phyloP scores from a whole-genome alignment of 2,797 vertebrate species.

The Cuculus canorus region DNA sequence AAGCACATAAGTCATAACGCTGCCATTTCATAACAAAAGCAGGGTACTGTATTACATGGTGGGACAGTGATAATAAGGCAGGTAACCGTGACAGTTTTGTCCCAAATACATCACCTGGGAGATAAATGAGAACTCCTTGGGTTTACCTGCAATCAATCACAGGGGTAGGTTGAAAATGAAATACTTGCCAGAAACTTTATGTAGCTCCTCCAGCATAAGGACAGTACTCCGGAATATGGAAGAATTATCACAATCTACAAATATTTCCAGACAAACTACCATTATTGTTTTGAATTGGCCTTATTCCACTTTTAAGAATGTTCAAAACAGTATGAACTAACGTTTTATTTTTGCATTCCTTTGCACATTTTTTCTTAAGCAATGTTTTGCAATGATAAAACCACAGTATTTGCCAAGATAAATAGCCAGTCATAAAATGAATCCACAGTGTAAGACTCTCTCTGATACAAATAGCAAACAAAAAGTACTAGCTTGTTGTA shows the following conservation, averaged over 20 bases:
- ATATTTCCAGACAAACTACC: background rate
- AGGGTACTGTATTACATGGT: background rate
- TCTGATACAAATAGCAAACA: background rate
- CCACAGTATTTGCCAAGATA: background rate
- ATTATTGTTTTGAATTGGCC: background rate
- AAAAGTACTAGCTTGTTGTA: background rate
- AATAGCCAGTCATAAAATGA: background rate
- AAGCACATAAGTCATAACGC: background rate
- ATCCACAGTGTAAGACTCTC: background rate
- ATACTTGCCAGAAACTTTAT: background rate
- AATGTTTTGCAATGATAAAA: background rate
- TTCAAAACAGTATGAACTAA: background rate
- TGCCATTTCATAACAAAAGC: background rate
- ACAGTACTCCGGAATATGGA: background rate
- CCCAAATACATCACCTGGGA: background rate
- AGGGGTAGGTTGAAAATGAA: background rate
- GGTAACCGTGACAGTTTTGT: background rate
- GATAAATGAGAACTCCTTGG: background rate
- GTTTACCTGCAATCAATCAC: background rate
- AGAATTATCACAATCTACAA: background rate
- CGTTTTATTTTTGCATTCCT: background rate
- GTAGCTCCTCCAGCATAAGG: background rate
- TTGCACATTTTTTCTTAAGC: background rate
- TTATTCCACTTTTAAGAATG: background rate
- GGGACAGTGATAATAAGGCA: background rate